phyloP scores from a whole-genome alignment of 2,113 vertebrate species.

The Aramus guarauna region DNA sequence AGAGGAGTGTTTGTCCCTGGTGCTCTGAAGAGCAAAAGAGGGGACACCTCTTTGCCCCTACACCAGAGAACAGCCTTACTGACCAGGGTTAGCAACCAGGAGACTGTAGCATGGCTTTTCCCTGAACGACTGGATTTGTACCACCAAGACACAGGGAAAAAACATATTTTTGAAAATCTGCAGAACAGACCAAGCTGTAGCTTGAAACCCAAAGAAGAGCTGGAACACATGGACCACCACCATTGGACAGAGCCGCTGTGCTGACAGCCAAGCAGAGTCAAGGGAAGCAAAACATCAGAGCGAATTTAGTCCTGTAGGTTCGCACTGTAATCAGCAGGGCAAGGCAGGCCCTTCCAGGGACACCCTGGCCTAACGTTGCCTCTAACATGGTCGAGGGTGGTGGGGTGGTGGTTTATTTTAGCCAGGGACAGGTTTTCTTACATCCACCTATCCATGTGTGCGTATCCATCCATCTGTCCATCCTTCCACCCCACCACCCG shows the following conservation, averaged over 20 bases:
- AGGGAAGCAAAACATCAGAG: not conserved
- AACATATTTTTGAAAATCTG: not conserved
- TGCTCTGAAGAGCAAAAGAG: not conserved
- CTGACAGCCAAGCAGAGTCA: not conserved
- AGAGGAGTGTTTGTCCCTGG: not conserved
- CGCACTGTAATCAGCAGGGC: not conserved
- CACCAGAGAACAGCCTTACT: not conserved
- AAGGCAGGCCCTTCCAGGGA: not conserved
- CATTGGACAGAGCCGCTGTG: not conserved
- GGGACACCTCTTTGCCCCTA: not conserved
- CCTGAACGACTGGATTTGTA: not conserved
- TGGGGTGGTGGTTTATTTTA: not conserved
- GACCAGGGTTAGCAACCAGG: not conserved
- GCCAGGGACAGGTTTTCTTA: not conserved
- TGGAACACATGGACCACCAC: not conserved
- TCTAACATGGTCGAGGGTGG: not conserved
- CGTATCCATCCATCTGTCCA: not conserved
- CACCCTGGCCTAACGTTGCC: not conserved
- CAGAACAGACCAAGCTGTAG: not conserved
- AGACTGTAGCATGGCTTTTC: not conserved
- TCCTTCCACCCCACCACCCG: not conserved
- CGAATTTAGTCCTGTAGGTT: not conserved
- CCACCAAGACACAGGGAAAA: too few relatives aligned
- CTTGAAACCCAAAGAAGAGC: not conserved
- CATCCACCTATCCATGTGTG: not conserved